Evolutionary conservation across 2,888 invertebrate species (phyloP).

Genomic region (Oithona nana): DNA sequence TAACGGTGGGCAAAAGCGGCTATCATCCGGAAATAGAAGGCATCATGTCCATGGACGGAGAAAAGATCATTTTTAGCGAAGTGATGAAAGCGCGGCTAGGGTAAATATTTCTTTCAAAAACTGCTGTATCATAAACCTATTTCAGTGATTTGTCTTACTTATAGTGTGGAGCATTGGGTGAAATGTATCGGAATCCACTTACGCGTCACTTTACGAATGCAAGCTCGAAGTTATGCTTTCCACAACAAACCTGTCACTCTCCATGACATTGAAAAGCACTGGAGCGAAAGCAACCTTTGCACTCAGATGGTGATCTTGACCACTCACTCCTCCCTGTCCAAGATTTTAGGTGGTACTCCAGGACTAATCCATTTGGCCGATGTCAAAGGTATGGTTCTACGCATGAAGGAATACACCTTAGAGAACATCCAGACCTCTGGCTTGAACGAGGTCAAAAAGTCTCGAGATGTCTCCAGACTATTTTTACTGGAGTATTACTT

Average conservation of each 20-base stretch:
- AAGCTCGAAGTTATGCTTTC: background rate
- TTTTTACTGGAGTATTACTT: background rate
- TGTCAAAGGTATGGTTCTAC: background rate
- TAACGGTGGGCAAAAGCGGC: background rate
- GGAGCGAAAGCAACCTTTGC: background rate
- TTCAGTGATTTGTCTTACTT: too few species aligned
- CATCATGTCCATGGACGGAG: background rate
- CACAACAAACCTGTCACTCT: background rate
- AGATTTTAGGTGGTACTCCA: too few species aligned
- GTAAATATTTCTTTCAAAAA: too few species aligned
- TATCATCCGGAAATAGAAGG: conserved; percentile 8
- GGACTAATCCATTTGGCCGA: background rate
- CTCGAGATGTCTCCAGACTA: background rate
- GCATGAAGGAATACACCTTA: background rate
- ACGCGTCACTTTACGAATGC: background rate
- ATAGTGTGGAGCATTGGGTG: conserved; percentile 1
- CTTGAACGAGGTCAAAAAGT: background rate
- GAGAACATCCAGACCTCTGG: background rate
- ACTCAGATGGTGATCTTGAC: background rate
- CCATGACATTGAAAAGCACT: background rate
- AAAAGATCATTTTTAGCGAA: background rate
- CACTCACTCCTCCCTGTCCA: background rate
- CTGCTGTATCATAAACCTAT: too few species aligned
- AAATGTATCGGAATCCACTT: conserved; percentile 1
- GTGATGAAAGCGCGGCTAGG: conserved; percentile 1